Percentiles rank a stretch among this genome's conserved stretches.
Conservation (phyloP, 2,797 vertebrate species). For the Benthosema pterotum region DNA sequence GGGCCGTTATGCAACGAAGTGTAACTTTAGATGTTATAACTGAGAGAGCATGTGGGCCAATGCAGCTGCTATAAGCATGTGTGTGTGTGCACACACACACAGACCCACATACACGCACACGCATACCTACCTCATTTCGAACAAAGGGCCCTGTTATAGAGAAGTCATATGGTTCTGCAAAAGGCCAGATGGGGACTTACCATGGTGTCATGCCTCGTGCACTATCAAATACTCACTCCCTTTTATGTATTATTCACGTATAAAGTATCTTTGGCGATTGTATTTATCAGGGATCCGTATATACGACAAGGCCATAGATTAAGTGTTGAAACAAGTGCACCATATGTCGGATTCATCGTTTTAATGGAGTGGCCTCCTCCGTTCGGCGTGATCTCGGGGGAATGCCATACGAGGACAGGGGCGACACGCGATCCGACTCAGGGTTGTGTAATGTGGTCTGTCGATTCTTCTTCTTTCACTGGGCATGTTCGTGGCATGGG, state of each 20-base stretch:
- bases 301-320: neutral
- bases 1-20: conserved; percentile 43
- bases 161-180: conserved; percentile 10
- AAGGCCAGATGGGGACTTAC: conserved; percentile 1
- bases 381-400: neutral
- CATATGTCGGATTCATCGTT: neutral
- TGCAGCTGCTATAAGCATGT: conserved; percentile 41
- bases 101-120: conserved; percentile 9
- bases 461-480: conserved; percentile 21
- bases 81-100: conserved; percentile 18
- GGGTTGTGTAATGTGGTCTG: conserved; percentile 16
- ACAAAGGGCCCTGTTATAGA: conserved; percentile 46
- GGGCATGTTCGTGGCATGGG: neutral
- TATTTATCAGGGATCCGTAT: neutral
- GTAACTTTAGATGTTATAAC: conserved; percentile 42
- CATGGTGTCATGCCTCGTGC: neutral
- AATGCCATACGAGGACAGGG: conserved; percentile 1
- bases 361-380: neutral
- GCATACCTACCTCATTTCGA: conserved; percentile 10
- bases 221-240: neutral
- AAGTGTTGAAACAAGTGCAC: neutral
- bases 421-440: conserved; percentile 24
- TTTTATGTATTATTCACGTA: conserved; percentile 8
- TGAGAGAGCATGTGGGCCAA: conserved; percentile 29
- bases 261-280: neutral